phyloP scores from a whole-genome alignment of 2,113 vertebrate species.

The Psittacus erithacus region DNA sequence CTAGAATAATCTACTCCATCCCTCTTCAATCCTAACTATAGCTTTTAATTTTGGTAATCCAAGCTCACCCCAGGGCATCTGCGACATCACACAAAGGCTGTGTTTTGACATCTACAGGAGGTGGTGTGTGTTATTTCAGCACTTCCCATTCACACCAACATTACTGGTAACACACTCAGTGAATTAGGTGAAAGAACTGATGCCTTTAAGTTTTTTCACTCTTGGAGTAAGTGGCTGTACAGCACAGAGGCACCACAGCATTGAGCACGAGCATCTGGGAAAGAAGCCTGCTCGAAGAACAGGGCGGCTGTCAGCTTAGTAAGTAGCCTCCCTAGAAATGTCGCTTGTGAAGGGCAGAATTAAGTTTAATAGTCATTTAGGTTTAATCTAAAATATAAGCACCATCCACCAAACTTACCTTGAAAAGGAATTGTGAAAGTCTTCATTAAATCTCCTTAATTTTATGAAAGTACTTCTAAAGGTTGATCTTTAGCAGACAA shows the following conservation, averaged over 20 bases:
- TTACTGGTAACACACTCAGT: background rate
- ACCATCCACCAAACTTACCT: background rate
- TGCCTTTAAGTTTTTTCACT: background rate
- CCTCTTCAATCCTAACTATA: background rate
- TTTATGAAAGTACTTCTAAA: background rate
- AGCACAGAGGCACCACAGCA: background rate
- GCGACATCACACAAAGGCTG: background rate
- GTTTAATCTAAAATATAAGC: background rate
- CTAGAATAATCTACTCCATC: background rate
- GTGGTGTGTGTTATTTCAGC: background rate
- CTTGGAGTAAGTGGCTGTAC: background rate
- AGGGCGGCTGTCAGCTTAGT: background rate
- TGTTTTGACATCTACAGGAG: background rate
- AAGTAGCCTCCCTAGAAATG: background rate
- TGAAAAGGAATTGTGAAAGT: background rate
- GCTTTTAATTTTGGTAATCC: background rate
- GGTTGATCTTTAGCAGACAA: background rate
- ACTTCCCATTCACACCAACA: accelerated
- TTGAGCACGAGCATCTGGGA: accelerated
- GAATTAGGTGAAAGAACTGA: background rate
- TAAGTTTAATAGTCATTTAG: background rate
- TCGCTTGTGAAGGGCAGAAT: background rate
- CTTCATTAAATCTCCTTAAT: background rate
- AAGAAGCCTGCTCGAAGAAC: background rate
- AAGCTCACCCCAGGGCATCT: background rate